These are phyloP conservation scores for Cotesia typhae DNA, from an alignment of 1,140 invertebrate genomes.

Conservation along the genomic window DNA sequence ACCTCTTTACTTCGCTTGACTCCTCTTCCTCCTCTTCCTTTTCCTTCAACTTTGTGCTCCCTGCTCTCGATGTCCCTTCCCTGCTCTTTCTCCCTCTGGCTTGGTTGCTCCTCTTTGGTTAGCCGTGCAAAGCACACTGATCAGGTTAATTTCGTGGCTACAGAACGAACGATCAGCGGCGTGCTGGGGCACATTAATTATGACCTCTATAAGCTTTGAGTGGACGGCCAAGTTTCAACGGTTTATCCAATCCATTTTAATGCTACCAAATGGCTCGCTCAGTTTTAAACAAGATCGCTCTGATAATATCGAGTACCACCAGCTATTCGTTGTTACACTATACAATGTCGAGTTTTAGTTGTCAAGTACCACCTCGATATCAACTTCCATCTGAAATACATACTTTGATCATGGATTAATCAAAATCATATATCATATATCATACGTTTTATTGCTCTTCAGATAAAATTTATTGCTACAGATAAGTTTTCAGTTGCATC, in stretches of 20 bases:
- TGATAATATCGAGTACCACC: too few relatives aligned
- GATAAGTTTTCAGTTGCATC: too few relatives aligned
- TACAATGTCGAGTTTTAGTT: too few relatives aligned
- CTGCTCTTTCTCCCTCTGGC: not conserved
- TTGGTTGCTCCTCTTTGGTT: constrained; percentile 8
- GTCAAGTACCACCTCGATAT: too few relatives aligned
- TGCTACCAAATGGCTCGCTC: not conserved
- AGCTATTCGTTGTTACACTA: too few relatives aligned
- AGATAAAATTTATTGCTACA: too few relatives aligned
- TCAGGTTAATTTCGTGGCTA: constrained; percentile 24
- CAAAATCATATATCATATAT: too few relatives aligned
- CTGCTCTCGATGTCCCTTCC: not conserved
- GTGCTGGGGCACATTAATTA: constrained; percentile 20
- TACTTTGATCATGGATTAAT: too few relatives aligned
- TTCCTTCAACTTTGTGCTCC: not conserved
- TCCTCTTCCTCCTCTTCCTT: not conserved
- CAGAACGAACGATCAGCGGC: constrained; percentile 15
- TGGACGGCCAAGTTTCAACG: constrained; percentile 17
- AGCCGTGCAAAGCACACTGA: constrained; percentile 17
- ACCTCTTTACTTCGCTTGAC: not conserved
- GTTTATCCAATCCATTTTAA: constrained; percentile 4
- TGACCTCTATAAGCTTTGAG: constrained; percentile 21
- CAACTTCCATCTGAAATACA: too few relatives aligned
- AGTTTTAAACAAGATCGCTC: not conserved
- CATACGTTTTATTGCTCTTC: too few relatives aligned